Evolutionary conservation across 2,888 invertebrate species (phyloP), one percentile per base, ranked within the genome.

Genomic region (Itoplectis maculator): DNA sequence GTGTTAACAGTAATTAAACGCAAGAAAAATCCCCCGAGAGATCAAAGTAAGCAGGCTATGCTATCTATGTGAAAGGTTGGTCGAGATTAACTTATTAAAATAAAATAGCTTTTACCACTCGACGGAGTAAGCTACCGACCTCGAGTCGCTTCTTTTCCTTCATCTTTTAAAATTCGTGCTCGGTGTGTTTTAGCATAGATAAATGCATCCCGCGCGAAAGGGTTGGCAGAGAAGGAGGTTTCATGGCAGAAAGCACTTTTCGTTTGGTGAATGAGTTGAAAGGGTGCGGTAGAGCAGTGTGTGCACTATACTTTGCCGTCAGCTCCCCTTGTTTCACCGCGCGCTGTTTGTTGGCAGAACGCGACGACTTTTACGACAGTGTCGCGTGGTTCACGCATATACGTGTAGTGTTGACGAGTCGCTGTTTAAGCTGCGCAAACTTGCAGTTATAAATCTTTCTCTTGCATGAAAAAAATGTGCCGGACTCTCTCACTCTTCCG

Each of bases 391-490:
- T 59, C 37, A 23, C 59, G 42, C 35, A 40, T 40, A 47, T 35
- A 8, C 47, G 11, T 45, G 59, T 6, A 65, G 23, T 42, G 68
- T 54, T 73, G 35, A 61, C 72, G 54, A 77, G 51, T 47, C 54
- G 54, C 59, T 72, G 45, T 37, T 63, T 37, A 37, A 20, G 40
- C 18, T 11, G 40, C 65, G 65, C 23, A 65, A 65, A 42, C 42
- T 65, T 65, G 45, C 45, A 65, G 65, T 45, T 65, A 45, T 65
- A 42, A 65, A 65, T 65, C 42, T 65, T 11, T n/a, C n/a, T n/a
- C n/a, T 20, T 23, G 18, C 8, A 18, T 40, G 18, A 18, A 23
- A 40, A 59, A 63, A 45, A 63, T 5, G 29, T 5, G 29, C 20
- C 11, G n/a, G 40, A 20, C 40, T 37, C 37, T 40, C 37, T 63